A percentile compares a stretch with the other conserved stretches of the same genome.
Evolutionary conservation across 2,888 invertebrate genomes (phyloP).

Genomic region (Hyposoter dolosus): DNA sequence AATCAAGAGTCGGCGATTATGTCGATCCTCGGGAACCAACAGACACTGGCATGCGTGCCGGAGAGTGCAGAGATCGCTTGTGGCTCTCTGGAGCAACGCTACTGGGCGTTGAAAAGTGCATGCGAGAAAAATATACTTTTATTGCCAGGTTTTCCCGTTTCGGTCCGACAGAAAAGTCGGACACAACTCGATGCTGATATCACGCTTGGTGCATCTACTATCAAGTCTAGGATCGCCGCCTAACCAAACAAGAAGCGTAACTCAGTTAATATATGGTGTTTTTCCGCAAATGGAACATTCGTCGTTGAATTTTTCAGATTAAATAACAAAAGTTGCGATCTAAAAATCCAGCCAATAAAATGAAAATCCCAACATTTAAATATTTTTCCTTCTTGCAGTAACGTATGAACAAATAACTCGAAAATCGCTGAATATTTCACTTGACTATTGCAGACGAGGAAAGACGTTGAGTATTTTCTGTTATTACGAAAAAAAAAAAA

Average conservation of each 20-base stretch:
- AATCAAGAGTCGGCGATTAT: not conserved
- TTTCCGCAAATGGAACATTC: not conserved
- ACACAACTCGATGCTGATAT: conserved; percentile 13
- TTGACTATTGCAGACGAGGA: not conserved
- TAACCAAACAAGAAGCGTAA: not conserved
- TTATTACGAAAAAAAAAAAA: not conserved
- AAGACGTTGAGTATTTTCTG: not conserved
- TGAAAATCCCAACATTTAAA: not conserved
- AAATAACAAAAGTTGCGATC: not conserved
- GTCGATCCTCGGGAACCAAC: not conserved
- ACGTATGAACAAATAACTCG: not conserved
- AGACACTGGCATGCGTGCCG: not conserved
- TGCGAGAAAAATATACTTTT: conserved; percentile 44
- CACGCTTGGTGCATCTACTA: conserved; percentile 31
- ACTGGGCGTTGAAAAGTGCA: conserved; percentile 35
- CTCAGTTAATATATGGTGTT: not conserved
- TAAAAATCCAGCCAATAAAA: not conserved
- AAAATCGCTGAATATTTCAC: not conserved
- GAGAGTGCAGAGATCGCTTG: conserved; percentile 44
- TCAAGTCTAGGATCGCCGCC: conserved; percentile 19
- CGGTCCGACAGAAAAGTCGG: conserved; percentile 58
- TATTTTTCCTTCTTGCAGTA: not conserved
- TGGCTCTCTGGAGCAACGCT: conserved; percentile 6
- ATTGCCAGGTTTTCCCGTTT: conserved; percentile 54
- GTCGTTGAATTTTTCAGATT: not conserved